phyloP scores from a whole-genome alignment of 2,113 vertebrate genomes.

The Chamaea fasciata region DNA sequence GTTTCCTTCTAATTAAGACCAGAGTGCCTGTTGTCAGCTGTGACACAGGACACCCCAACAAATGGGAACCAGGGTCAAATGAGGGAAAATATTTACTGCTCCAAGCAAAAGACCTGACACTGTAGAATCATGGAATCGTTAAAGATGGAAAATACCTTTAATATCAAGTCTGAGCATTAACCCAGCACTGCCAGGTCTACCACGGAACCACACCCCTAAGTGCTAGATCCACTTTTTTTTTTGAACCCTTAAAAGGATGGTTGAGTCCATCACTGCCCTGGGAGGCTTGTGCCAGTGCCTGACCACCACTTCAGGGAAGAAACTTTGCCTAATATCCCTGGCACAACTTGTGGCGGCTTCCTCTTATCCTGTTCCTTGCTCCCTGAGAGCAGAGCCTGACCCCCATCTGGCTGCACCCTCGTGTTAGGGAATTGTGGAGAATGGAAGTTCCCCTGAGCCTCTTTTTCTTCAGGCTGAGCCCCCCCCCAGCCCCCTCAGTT shows the following conservation, averaged over 20 bases:
- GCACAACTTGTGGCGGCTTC: accelerated
- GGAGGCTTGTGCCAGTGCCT: background rate
- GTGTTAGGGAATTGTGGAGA: background rate
- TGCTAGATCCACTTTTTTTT: background rate
- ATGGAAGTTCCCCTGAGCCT: background rate
- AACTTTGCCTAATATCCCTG: background rate
- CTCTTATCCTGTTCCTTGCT: background rate
- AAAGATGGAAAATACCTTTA: background rate
- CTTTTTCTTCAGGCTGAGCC: background rate
- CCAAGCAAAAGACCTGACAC: background rate
- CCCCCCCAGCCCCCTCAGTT: background rate
- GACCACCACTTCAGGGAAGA: background rate
- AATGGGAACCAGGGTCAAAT: accelerated
- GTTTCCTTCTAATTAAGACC: background rate
- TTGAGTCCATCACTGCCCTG: background rate
- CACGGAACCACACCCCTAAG: background rate
- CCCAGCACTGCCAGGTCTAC: background rate
- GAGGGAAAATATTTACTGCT: background rate
- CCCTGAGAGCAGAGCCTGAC: background rate
- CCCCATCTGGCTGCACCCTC: background rate
- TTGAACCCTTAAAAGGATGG: background rate
- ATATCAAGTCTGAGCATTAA: background rate
- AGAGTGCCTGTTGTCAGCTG: background rate
- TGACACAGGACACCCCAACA: background rate
- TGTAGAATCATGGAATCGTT: background rate